Evolutionary conservation across 2,113 vertebrate genomes (phyloP).

Genomic region (Otocyon megalotis): DNA sequence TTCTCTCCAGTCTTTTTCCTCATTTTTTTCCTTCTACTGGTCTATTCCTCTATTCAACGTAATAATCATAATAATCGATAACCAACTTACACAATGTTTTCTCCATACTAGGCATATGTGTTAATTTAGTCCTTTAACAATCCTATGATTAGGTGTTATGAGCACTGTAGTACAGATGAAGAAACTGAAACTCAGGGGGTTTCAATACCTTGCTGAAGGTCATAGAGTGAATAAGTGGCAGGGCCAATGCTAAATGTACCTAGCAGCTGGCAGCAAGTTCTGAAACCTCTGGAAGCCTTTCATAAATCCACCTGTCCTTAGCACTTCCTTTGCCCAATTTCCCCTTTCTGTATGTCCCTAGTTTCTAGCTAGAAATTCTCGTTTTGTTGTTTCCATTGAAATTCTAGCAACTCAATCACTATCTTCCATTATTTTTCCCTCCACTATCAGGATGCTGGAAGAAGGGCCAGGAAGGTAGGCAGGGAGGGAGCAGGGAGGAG

Average conservation of each 20-base stretch:
- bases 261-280: background rate
- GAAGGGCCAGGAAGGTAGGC: background rate
- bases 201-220: background rate
- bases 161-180: background rate
- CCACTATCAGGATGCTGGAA: background rate
- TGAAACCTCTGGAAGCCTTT: background rate
- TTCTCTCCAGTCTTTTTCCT: background rate
- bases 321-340: background rate
- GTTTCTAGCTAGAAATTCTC: background rate
- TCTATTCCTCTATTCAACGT: background rate
- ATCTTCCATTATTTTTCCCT: background rate
- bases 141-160: background rate
- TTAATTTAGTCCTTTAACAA: background rate
- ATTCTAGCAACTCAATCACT: background rate
- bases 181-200: background rate
- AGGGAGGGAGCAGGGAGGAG: background rate
- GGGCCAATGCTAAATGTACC: background rate
- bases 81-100: background rate
- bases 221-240: background rate
- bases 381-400: background rate
- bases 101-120: background rate
- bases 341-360: background rate
- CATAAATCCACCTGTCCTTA: background rate
- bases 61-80: background rate
- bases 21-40: background rate